Evolutionary conservation across 1,140 invertebrate genomes (phyloP).

Genomic region (Orius laevigatus): DNA sequence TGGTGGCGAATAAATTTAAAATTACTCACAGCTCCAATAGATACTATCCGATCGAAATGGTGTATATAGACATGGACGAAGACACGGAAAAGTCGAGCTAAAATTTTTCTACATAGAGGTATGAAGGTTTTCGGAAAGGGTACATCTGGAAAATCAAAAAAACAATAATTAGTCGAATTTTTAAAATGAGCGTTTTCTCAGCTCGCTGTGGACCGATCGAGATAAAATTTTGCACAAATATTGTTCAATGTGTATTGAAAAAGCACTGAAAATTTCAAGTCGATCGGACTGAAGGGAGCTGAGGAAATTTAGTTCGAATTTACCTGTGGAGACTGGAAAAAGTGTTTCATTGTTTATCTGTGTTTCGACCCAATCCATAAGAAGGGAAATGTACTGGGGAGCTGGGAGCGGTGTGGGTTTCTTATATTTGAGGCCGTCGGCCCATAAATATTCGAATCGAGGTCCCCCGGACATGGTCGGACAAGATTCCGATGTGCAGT

Average conservation of each 20-base stretch:
- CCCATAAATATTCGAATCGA: constrained; percentile 86
- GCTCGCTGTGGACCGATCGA: too few relatives aligned
- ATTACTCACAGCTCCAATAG: constrained; percentile 67
- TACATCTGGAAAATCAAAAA: constrained; percentile 42
- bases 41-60: constrained; percentile 80
- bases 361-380: constrained; percentile 90
- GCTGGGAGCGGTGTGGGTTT: constrained; percentile 79
- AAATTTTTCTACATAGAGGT: constrained; percentile 68
- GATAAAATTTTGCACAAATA: too few relatives aligned
- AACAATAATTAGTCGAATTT: too few relatives aligned
- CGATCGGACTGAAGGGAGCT: too few relatives aligned
- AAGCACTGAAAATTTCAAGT: too few relatives aligned
- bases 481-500: constrained; percentile 70
- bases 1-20: background rate
- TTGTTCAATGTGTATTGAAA: background rate
- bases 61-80: constrained; percentile 97
- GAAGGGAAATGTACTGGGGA: constrained; percentile 65
- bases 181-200: too few relatives aligned
- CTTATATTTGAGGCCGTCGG: constrained; percentile 72
- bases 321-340: constrained; percentile 54
- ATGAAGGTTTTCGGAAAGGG: constrained; percentile 80
- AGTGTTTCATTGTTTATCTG: constrained; percentile 85
- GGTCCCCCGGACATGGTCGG: constrained; percentile 84
- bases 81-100: constrained; percentile 79
- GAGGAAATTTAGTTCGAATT: too few relatives aligned